phyloP scores from a whole-genome alignment of 2,797 vertebrate genomes.

The Chelon auratus region DNA sequence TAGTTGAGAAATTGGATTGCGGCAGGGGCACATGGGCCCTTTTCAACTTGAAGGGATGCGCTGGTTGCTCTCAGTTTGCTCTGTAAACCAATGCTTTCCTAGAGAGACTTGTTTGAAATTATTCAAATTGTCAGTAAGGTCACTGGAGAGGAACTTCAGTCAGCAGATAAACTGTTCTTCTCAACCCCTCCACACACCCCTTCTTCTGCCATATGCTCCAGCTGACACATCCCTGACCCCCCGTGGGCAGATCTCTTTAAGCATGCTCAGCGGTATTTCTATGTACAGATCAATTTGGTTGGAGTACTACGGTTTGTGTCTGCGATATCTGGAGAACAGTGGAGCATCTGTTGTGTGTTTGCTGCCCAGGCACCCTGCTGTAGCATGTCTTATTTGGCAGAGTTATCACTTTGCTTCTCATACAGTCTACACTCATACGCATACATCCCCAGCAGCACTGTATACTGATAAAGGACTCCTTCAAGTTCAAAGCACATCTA shows the following conservation, averaged over 20 bases:
- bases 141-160: slow-evolving; percentile 66
- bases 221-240: slow-evolving; percentile 66
- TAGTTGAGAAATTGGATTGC: slow-evolving; percentile 37
- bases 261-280: slow-evolving; percentile 64
- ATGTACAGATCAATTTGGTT: slow-evolving; percentile 66
- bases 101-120: slow-evolving; percentile 55
- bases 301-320: slow-evolving; percentile 58
- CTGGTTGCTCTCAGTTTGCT: slow-evolving; percentile 44
- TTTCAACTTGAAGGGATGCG: slow-evolving; percentile 18
- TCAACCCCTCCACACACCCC: background rate
- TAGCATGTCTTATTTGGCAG: slow-evolving; percentile 63
- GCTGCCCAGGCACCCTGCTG: slow-evolving; percentile 41
- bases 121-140: slow-evolving; percentile 69
- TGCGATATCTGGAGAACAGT: slow-evolving; percentile 56
- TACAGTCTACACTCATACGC: slow-evolving; percentile 23
- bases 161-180: slow-evolving; percentile 63
- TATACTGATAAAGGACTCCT: slow-evolving; percentile 65
- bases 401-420: slow-evolving; percentile 53
- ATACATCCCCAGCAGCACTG: slow-evolving; percentile 53
- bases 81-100: slow-evolving; percentile 58
- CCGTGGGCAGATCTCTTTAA: slow-evolving; percentile 59
- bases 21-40: background rate
- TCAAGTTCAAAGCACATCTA: slow-evolving; percentile 72
- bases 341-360: slow-evolving; percentile 67
- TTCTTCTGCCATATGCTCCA: slow-evolving; percentile 41